These are phyloP conservation scores for Julus scandinavius DNA, from an alignment of 2,888 invertebrate genomes.

Conservation along the genomic window DNA sequence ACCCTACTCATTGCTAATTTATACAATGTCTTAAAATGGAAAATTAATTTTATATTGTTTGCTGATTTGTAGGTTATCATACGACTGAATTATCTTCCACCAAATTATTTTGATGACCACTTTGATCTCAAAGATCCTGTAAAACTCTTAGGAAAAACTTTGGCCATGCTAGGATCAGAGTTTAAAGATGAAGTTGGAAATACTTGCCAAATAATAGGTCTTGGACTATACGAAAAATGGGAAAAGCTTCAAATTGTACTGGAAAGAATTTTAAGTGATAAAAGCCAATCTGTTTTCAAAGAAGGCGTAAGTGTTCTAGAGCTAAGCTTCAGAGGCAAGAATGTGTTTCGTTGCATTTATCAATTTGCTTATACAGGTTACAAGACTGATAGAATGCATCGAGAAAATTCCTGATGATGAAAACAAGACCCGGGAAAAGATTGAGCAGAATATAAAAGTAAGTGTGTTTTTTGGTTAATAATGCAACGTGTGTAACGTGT, in stretches of 20 bases:
- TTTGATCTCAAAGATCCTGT: slow-evolving; percentile 82
- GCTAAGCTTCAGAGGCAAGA: slow-evolving; percentile 54
- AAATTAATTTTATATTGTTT: too few species aligned
- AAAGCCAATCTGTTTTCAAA: slow-evolving; percentile 47
- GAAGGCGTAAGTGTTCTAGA: slow-evolving; percentile 51
- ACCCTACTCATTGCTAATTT: too few species aligned
- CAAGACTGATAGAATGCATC: not conserved
- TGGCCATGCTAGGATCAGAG: slow-evolving; percentile 66
- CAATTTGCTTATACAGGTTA: not conserved
- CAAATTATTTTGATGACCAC: slow-evolving; percentile 88
- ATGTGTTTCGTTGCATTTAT: slow-evolving; percentile 64
- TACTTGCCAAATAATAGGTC: slow-evolving; percentile 66
- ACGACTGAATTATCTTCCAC: slow-evolving; percentile 81
- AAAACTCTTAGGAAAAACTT: slow-evolving; percentile 83
- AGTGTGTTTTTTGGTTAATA: not conserved
- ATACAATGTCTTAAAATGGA: too few species aligned
- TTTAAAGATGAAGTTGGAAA: slow-evolving; percentile 61
- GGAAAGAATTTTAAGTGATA: slow-evolving; percentile 58
- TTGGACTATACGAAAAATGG: slow-evolving; percentile 76
- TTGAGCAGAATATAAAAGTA: not conserved
- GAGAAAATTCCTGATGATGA: slow-evolving; percentile 59
- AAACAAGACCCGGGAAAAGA: slow-evolving; percentile 35
- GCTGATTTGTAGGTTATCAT: slow-evolving; percentile 71
- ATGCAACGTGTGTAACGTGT: too few species aligned
- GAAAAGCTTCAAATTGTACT: slow-evolving; percentile 67